Evolutionary conservation across 1,140 invertebrate genomes (phyloP).

Genomic region (Metaphire vulgaris): DNA sequence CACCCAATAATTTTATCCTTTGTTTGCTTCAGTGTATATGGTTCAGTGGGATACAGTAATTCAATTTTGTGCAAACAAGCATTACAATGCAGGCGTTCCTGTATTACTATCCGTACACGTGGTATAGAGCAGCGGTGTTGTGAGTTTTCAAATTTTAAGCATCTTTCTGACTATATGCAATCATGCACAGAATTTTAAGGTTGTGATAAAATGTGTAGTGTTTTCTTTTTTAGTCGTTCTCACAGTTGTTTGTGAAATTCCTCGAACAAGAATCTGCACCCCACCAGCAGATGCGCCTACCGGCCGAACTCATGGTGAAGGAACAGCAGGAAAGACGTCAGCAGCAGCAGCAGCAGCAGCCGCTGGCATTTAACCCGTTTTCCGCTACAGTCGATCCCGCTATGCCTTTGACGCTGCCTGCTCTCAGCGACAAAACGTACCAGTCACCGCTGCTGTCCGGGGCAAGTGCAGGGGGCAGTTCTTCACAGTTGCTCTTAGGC

Average conservation of each 20-base stretch:
- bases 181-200: too few relatives aligned
- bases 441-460: not conserved
- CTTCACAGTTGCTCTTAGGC: not conserved
- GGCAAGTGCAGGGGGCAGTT: not conserved
- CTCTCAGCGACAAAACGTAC: not conserved
- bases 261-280: conserved; percentile 76
- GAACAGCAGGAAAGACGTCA: conserved; percentile 36
- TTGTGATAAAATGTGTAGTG: too few relatives aligned
- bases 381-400: not conserved
- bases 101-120: too few relatives aligned
- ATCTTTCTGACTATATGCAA: too few relatives aligned
- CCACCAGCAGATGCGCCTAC: conserved; percentile 57
- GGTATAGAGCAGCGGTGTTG: too few relatives aligned
- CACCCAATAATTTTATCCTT: too few relatives aligned
- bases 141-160: too few relatives aligned
- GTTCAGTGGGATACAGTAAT: too few relatives aligned
- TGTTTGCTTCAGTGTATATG: too few relatives aligned
- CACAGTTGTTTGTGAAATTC: conserved; percentile 82
- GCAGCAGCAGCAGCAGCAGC: conserved; percentile 10
- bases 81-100: too few relatives aligned
- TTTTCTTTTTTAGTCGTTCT: conserved; percentile 59
- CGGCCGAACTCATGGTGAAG: conserved; percentile 56
- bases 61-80: too few relatives aligned
- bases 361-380: not conserved
- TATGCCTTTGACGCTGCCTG: not conserved